Evolutionary conservation across 2,113 vertebrate genomes (phyloP), one percentile per base, ranked within the genome.

Genomic region (Trinectes maculatus): DNA sequence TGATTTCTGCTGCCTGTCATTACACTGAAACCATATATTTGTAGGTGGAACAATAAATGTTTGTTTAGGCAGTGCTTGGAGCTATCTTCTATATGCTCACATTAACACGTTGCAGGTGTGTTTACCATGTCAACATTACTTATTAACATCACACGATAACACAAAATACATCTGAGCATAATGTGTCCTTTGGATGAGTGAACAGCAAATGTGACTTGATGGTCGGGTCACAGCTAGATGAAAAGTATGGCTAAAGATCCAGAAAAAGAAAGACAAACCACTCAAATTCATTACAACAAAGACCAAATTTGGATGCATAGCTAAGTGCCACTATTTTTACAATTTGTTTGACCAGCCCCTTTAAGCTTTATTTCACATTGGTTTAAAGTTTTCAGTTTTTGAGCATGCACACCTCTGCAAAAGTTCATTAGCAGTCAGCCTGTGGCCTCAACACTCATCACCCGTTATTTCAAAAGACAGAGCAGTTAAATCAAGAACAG

Each of bases 391-490:
- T 68, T 21, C 12, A 36, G 19, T 28, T 72, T 63, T 61, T 54
- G 47, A 28, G 25, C 47, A 1, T 33, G 64, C 42, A 24, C 15
- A 19, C 26, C 40, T 54, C 34, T 28, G 48, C 54, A 52, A 65
- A 75, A 39, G 52, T 54, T 80, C 54, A 73, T 37, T 7, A 46
- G 49, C 48, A 39, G 61, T 46, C 55, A 21, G 44, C 59, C 37
- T 67, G 44, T 22, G 1, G 37, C 7, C 15, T 59, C 47, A 4
- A 58, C 59, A 6, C 21, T 63, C 51, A 53, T 5, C 31, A 34
- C 74, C 75, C 82, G 82, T 44, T 71, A 33, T 28, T 39, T 34
- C 39, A 52, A 31, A 31, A 5, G 29, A 31, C n/a, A n/a, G n/a
- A 72, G 40, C 67, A 54, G 47, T 55, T 29, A 10, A 4, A 44